Percentiles rank a stretch among this genome's conserved stretches.
These are phyloP conservation scores for Phoxinus dragarum DNA, from an alignment of 2,797 vertebrate species.

Conservation along the genomic window DNA sequence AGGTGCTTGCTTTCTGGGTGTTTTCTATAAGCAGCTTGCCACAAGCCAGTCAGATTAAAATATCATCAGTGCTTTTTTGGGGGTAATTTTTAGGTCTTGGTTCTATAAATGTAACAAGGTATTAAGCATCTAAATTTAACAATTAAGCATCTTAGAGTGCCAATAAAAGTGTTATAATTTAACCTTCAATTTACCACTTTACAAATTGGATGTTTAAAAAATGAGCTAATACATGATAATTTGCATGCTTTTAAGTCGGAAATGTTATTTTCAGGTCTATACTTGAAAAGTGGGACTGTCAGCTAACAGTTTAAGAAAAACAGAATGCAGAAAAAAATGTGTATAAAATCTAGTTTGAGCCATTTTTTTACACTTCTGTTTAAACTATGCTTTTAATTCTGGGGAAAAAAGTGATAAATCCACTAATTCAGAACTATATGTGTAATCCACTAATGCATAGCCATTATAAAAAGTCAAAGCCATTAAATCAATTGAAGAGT, in stretches of 20 bases:
- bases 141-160: background rate
- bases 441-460: background rate
- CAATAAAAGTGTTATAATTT: background rate
- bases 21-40: constrained; percentile 1
- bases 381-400: background rate
- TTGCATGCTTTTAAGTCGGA: background rate
- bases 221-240: background rate
- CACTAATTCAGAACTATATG: background rate
- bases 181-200: background rate
- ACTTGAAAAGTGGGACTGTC: background rate
- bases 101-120: background rate
- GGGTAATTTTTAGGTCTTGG: background rate
- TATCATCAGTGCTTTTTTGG: background rate
- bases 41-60: background rate
- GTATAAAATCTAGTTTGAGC: background rate
- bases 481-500: background rate
- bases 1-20: background rate
- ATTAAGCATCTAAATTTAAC: background rate
- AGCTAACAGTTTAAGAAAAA: background rate
- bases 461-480: background rate
- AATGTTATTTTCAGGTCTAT: too few species aligned
- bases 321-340: background rate
- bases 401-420: background rate
- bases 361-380: background rate
- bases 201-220: background rate